Evolutionary conservation across 1,140 invertebrate species (phyloP), one percentile per base, ranked within the genome.

Genomic region (Euura lappo): DNA sequence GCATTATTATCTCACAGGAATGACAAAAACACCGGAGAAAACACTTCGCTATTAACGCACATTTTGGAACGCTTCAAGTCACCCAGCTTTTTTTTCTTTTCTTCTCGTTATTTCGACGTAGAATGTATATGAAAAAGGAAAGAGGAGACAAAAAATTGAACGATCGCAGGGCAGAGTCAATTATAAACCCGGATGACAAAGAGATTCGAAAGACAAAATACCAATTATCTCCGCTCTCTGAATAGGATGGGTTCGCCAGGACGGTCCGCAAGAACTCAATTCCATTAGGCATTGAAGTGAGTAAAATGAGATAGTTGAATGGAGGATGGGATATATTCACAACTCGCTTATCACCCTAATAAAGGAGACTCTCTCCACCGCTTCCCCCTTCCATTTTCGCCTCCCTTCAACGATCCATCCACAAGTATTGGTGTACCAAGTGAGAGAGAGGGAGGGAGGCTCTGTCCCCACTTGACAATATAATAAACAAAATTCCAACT

Each of bases 201-300:
- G 76, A 82, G 82, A 82, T 83, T 75, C 80, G 81, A 79, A 81
- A 83, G 82, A 84, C 83, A 83, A 84, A 84, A 84, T 84, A 83
- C 75, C 66, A 68, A 68, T 68, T 68, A 68, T 68, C 66, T 68
- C 66, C 5, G 28, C 13, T 8, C 10, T 44, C 66, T 68, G 28
- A 28, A 45, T 6, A 72, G 42, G 51, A 71, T 45, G 51, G 69
- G 74, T 47, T 73, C 72, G 77, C 75, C 66, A 28, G 28, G 71
- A 76, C 75, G 80, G 80, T 80, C 81, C 81, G 79, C 82, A 84
- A 84, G 83, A 84, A 84, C 81, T 83, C 82, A 83, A 83, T 84
- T 84, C 82, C 82, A 84, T 84, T 84, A 84, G 81, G 83, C 83
- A 82, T 83, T 84, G 81, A 83, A 82, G 81, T 84, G 83, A 83